Conservation (phyloP, 2,797 vertebrate genomes). For the Rhabdomys pumilio region DNA sequence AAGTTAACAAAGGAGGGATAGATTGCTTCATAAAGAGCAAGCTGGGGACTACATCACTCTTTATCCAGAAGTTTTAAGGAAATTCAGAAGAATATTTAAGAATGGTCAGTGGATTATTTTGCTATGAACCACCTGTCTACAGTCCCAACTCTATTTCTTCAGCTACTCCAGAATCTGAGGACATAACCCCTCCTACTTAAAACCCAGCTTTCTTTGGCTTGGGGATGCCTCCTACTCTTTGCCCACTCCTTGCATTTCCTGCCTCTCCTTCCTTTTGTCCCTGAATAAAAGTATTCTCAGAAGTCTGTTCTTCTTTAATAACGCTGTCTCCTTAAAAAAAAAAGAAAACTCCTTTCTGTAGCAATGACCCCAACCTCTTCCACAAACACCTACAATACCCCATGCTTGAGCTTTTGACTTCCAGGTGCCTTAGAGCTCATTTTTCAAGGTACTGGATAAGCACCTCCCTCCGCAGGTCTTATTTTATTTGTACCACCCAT, state of each 20-base stretch:
- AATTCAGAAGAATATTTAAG: neutral
- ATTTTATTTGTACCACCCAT: neutral
- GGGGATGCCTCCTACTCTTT: neutral
- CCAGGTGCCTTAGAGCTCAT: neutral
- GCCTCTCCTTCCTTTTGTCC: neutral
- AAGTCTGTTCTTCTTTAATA: slow-evolving; percentile 50
- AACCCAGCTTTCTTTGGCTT: neutral
- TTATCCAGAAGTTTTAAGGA: slow-evolving; percentile 1
- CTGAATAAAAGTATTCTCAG: slow-evolving; percentile 19
- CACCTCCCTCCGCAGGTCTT: neutral
- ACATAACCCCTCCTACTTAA: neutral
- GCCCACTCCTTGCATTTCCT: neutral
- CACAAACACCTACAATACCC: slow-evolving; percentile 38
- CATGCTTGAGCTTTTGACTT: neutral
- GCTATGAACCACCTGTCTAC: neutral
- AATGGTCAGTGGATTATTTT: neutral
- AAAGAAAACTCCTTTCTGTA: neutral
- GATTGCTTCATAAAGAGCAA: neutral
- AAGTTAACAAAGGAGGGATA: neutral
- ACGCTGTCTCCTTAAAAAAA: neutral
- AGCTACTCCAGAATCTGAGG: neutral
- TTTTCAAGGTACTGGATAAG: neutral
- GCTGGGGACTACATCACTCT: neutral
- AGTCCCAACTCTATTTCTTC: slow-evolving; percentile 32
- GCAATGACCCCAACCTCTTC: neutral